Evolutionary conservation across 53 echinoderm and acorn worm species (phyloP), one percentile per base, ranked within the genome.

Genomic region (Echinometra lucunter): DNA sequence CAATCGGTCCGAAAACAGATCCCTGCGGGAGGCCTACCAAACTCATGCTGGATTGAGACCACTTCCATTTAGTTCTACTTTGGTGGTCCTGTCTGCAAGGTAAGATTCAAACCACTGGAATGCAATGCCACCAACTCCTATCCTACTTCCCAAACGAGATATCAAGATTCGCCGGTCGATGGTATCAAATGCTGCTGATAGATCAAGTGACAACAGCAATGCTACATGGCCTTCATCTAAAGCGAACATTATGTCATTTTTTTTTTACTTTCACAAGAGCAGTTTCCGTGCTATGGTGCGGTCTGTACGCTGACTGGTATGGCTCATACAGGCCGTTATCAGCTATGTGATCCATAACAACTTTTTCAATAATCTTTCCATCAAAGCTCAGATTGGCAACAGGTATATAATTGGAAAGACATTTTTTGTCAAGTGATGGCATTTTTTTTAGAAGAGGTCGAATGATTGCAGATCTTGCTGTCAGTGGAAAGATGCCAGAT

Each of bases 1-100:
- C 28, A 21, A 90, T 90, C 1, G 91, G 91, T 16, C 91, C 91
- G 58, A 90, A 90, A 23, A 90, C 91, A 57, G 91, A 90, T 57
- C 91, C 91, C 32, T 90, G 91, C 38, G 58, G 91, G 8, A 90
- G 37, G 57, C 91, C 83, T 25, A 83, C n/a, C 10, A 45, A 83
- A 83, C 49, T 27, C 13, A 17, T 49, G 45, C 7, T 70, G 9
- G 32, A 28, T 32, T 32, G n/a, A 32, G 34, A 34, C 0, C 8
- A 38, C 16, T 74, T 74, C 38, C 74, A 74, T 37, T 74, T 3
- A 17, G 5, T 30, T 66, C 66, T 8, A 58, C 58, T 19, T 58
- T 58, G 15, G 66, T 66, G 66, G 28, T 6, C 66, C 66, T 28
- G 66, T 66, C 58, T 8, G 66, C 28, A 30, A 66, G 30, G 30